Evolutionary conservation across 2,113 vertebrate species (phyloP), one percentile per base, ranked within the genome.

Genomic region (Abramis brama): DNA sequence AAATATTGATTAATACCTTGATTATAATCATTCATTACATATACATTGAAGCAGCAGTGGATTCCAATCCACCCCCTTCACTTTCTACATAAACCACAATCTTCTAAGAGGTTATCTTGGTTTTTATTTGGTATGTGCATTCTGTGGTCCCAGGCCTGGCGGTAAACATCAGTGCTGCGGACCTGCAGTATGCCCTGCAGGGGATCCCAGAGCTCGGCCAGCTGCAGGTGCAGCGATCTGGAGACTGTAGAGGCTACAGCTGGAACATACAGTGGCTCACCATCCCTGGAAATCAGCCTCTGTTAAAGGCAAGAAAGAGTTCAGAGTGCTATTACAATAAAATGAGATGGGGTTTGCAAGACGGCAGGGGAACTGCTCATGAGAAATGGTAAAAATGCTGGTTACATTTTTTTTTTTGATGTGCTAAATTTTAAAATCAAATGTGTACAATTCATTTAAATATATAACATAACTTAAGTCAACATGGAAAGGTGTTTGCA

Each of bases 181-280:
- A 96, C 73, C 82, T 97, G 33, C 93, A 94, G 86, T 96, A 94
- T 23, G 93, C 94, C 6, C 93, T 97, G 47, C 94, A 97, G 91
- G 94, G 94, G 8, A 93, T 97, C 76, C 84, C 94, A 25, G 94
- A 92, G 59, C 86, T 94, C 84, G 96, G 95, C 0, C 89, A 86
- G 70, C 90, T 97, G 52, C 86, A 83, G 0, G 95, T 97, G 0
- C 13, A 1, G 0, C 73, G 73, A 27, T 83, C 43, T n/a, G 95
- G 94, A 77, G 90, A 5, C 82, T 97, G 97, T 84, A 90, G 90
- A 57, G 74, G 71, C 0, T 93, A 93, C 64, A 50, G n/a, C 0
- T 97, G 96, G 96, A 87, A 0, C 0, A 80, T 97, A 13, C 79
- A 91, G 11, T 97, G 95, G 95, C 88, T 92, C 57, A 95, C 92